Percentiles rank a stretch among this genome's conserved stretches.
Conservation (phyloP, 2,888 invertebrate species). For the Metellina segmentata region DNA sequence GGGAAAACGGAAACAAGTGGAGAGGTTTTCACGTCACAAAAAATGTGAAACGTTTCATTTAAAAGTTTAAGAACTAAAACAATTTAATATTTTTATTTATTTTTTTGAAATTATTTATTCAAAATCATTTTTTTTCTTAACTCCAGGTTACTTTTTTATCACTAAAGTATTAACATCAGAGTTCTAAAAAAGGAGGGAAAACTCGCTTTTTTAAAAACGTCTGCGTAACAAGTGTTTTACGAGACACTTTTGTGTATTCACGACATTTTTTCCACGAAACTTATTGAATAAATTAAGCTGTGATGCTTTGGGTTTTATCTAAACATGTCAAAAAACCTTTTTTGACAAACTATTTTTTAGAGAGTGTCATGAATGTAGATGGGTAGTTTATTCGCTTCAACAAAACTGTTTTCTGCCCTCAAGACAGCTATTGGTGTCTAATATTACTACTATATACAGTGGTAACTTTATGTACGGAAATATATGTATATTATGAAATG, state of each 20-base stretch:
- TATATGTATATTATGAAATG: not conserved
- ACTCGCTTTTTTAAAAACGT: not conserved
- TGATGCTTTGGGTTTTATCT: not conserved
- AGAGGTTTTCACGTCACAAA: no score
- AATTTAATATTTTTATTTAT: no score
- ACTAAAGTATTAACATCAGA: not conserved
- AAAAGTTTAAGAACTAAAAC: no score
- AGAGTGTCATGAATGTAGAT: conserved; percentile 9
- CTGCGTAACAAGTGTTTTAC: not conserved
- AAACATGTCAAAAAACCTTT: not conserved
- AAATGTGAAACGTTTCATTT: no score
- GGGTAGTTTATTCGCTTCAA: conserved; percentile 9
- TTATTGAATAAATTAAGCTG: not conserved
- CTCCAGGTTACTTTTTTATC: not conserved
- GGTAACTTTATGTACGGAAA: conserved; percentile 11
- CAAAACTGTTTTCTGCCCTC: conserved; percentile 28
- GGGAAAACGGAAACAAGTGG: no score
- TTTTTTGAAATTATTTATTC: no score
- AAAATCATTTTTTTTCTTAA: no score
- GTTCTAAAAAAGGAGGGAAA: not conserved
- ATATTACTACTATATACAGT: not conserved
- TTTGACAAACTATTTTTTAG: not conserved
- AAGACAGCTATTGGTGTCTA: conserved; percentile 49
- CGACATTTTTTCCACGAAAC: not conserved
- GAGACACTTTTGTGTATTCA: not conserved